Conservation (phyloP, 2,113 vertebrate genomes). For the Pangasianodon hypophthalmus region DNA sequence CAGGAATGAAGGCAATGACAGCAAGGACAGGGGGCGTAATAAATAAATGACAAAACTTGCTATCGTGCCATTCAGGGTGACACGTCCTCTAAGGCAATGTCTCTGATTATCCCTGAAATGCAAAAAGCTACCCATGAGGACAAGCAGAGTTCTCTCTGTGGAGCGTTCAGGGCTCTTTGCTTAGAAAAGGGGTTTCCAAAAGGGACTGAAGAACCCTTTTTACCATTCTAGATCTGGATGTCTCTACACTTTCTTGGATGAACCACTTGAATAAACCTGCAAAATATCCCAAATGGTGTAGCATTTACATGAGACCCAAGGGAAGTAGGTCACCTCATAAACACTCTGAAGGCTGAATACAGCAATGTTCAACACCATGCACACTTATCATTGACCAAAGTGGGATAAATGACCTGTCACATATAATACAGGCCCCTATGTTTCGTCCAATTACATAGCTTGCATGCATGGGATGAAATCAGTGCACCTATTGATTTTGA, state of each 20-base stretch:
- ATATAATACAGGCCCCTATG: conserved; percentile 85
- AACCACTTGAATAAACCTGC: not conserved
- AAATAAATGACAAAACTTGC: not conserved
- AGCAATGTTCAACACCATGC: conserved; percentile 79
- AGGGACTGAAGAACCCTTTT: not conserved
- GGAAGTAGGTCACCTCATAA: not conserved
- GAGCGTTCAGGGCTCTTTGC: not conserved
- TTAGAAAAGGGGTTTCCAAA: not conserved
- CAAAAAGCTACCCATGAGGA: not conserved
- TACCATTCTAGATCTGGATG: not conserved
- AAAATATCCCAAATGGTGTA: not conserved
- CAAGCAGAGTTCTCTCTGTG: not conserved
- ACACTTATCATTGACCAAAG: conserved; percentile 85
- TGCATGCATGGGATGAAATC: conserved; percentile 67
- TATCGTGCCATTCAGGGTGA: not conserved
- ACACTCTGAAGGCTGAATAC: conserved; percentile 70
- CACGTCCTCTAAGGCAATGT: not conserved
- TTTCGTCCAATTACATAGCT: conserved; percentile 86
- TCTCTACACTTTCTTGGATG: not conserved
- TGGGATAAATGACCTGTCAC: conserved; percentile 95
- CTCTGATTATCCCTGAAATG: not conserved
- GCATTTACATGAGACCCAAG: not conserved
- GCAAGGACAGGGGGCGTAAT: conserved; percentile 10
- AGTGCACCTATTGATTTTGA: conserved; percentile 51
- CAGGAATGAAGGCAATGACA: conserved; percentile 22